These are phyloP conservation scores for Drosophila multiciliata DNA, from an alignment of 2,888 invertebrate species.

Conservation along the genomic window DNA sequence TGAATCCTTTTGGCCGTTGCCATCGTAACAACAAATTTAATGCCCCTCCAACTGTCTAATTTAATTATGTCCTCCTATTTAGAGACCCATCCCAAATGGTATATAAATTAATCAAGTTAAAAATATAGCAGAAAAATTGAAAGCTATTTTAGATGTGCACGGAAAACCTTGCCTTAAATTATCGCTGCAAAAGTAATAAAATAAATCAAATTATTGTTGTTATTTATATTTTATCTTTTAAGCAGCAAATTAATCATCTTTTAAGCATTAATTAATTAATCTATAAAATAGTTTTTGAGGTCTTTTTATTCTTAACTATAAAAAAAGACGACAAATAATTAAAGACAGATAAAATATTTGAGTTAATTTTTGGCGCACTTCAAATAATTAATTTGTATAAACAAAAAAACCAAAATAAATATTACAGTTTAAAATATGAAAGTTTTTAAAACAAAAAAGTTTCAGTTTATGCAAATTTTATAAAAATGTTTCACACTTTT, in stretches of 20 bases:
- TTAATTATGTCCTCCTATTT: not conserved
- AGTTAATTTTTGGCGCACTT: not conserved
- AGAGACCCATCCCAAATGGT: not conserved
- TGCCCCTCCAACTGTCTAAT: not conserved
- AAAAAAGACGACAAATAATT: no score
- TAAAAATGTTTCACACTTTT: not conserved
- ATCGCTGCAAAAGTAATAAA: not conserved
- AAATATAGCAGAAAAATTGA: not conserved
- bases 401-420: no score
- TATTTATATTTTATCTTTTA: not conserved
- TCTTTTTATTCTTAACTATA: no score
- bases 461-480: not conserved
- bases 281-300: no score
- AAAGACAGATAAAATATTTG: not conserved
- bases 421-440: no score
- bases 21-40: constrained; percentile 1
- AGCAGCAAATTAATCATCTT: no score
- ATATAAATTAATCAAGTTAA: not conserved
- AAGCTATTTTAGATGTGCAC: not conserved
- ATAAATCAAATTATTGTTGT: not conserved
- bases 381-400: no score
- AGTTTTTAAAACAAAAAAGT: not conserved
- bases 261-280: no score
- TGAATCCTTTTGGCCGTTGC: not conserved
- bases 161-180: fast-evolving